Conservation (phyloP, 2,888 invertebrate species). For the Agrotis ipsilon region DNA sequence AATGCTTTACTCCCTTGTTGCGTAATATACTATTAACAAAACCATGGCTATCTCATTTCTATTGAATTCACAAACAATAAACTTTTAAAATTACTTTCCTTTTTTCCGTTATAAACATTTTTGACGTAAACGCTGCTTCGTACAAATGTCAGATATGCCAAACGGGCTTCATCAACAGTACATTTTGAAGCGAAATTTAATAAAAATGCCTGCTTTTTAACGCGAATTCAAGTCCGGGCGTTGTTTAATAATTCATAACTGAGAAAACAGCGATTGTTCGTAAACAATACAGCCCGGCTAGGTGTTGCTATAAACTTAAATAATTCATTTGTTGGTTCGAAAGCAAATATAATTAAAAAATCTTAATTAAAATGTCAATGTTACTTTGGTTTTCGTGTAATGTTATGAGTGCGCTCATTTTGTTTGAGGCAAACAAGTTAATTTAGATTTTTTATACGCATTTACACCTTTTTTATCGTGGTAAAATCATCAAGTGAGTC, state of each 20-base stretch:
- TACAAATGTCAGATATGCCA: conserved; percentile 12
- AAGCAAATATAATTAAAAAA: conserved; percentile 50
- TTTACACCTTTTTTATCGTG: too few species aligned
- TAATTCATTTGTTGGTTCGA: conserved; percentile 41
- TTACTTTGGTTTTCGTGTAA: conserved; percentile 21
- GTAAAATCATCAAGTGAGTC: too few species aligned
- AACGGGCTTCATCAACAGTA: conserved; percentile 14
- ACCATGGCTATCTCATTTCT: neutral
- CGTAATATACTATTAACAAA: too few species aligned
- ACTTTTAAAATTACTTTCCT: neutral
- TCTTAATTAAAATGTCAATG: conserved; percentile 41
- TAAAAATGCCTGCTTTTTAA: conserved; percentile 18
- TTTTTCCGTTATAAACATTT: neutral
- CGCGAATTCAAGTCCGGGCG: neutral
- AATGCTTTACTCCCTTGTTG: too few species aligned
- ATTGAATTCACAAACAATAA: neutral
- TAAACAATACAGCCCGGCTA: conserved; percentile 32
- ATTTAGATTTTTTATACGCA: neutral
- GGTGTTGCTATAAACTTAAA: conserved; percentile 26
- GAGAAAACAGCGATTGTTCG: conserved; percentile 37
- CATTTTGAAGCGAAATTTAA: conserved; percentile 27
- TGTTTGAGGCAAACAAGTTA: neutral
- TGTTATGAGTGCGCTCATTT: conserved; percentile 11
- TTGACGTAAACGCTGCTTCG: neutral
- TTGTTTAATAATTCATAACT: conserved; percentile 43